Evolutionary conservation across 2,113 vertebrate genomes (phyloP).

Genomic region (Phycodurus eques): DNA sequence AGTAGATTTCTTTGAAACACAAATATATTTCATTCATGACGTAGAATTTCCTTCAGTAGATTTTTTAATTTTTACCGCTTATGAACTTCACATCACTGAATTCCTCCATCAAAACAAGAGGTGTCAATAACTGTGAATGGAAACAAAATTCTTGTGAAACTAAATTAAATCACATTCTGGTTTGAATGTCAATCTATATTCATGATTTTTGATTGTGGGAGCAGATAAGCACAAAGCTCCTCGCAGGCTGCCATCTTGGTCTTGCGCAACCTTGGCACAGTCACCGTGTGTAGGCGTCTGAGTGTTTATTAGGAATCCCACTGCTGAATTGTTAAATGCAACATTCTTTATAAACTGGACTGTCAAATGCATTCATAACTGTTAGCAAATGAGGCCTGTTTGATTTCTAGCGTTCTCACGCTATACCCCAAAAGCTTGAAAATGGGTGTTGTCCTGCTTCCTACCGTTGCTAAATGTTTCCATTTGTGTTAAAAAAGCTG

Average conservation of each 20-base stretch:
- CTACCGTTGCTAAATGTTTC: conserved; percentile 39
- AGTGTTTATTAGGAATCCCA: background rate
- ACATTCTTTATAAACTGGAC: background rate
- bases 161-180: background rate
- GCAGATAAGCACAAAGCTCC: too few relatives aligned
- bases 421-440: background rate
- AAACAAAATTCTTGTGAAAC: background rate
- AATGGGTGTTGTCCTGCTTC: conserved; percentile 5
- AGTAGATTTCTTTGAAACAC: background rate
- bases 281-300: background rate
- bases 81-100: background rate
- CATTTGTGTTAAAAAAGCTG: conserved; percentile 66
- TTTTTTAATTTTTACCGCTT: background rate
- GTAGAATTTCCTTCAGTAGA: background rate
- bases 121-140: background rate
- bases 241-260: too few relatives aligned
- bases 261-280: too few relatives aligned
- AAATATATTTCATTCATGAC: background rate
- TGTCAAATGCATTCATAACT: background rate
- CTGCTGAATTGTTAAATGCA: background rate
- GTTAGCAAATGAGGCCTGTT: background rate
- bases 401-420: background rate
- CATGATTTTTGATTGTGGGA: too few relatives aligned
- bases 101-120: too few relatives aligned
- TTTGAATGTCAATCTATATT: background rate